A percentile compares a stretch with the other conserved stretches of the same genome.
phyloP scores from a whole-genome alignment of 2,797 vertebrate genomes.

The Pseudomugil gertrudae region DNA sequence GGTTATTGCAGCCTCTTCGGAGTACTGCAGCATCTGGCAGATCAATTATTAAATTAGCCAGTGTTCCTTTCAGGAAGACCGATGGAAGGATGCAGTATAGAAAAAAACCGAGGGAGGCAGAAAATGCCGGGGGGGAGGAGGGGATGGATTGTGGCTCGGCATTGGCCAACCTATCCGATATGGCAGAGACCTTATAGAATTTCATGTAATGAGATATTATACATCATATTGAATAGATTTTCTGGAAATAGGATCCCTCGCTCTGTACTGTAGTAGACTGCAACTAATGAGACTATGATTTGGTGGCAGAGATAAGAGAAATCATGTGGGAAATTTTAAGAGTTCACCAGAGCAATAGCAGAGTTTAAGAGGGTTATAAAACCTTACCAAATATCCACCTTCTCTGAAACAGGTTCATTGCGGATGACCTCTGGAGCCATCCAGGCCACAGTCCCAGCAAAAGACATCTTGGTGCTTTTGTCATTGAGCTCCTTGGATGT shows the following conservation, averaged over 20 bases:
- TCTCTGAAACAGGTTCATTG: conserved; percentile 96
- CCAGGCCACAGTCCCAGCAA: conserved; percentile 97
- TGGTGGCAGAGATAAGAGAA: conserved; percentile 51
- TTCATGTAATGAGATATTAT: conserved; percentile 81
- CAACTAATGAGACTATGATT: conserved; percentile 66
- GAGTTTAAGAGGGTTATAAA: conserved; percentile 12
- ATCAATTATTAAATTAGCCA: conserved; percentile 85
- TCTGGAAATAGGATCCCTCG: conserved; percentile 64
- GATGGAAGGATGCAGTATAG: conserved; percentile 65
- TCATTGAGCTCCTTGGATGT: conserved; percentile 96
- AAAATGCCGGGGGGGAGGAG: conserved; percentile 18
- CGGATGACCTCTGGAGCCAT: conserved; percentile 98
- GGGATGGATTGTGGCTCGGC: conserved; percentile 42
- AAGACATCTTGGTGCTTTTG: conserved; percentile 99
- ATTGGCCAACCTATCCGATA: conserved; percentile 73
- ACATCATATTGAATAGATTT: conserved; percentile 76
- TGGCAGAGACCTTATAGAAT: conserved; percentile 72
- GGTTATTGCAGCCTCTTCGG: conserved; percentile 79
- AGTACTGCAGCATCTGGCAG: conserved; percentile 84
- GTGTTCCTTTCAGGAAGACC: conserved; percentile 77
- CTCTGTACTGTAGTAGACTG: conserved; percentile 57
- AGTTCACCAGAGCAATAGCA: conserved; percentile 15
- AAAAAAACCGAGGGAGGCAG: conserved; percentile 36
- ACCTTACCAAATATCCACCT: conserved; percentile 97
- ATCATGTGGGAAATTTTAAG: conserved; percentile 27